Conservation (phyloP, 2,888 invertebrate genomes). For the Eubasilissa splendida region DNA sequence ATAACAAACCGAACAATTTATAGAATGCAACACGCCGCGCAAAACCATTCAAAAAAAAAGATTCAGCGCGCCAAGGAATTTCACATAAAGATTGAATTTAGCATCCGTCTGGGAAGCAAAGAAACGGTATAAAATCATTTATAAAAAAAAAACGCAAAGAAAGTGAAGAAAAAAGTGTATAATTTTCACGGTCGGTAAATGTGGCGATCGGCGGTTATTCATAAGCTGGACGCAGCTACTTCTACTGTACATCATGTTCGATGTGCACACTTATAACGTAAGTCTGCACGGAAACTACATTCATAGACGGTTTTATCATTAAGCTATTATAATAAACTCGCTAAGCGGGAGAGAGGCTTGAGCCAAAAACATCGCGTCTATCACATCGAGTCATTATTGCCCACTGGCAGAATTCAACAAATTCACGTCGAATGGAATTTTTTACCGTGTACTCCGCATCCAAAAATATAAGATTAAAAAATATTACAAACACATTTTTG, state of each 20-base stretch:
- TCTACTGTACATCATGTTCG: background rate
- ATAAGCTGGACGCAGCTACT: background rate
- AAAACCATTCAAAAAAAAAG: background rate
- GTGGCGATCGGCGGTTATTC: background rate
- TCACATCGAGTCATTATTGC: too few species aligned
- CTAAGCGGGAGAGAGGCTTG: too few species aligned
- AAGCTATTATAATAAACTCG: too few species aligned
- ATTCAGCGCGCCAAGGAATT: constrained; percentile 3
- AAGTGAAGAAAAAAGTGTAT: constrained; percentile 32
- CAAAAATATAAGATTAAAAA: too few species aligned
- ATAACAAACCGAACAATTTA: background rate
- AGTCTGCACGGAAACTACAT: too few species aligned
- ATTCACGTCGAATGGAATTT: too few species aligned
- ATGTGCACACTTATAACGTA: too few species aligned
- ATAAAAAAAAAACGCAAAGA: constrained; percentile 10
- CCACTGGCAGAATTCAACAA: too few species aligned
- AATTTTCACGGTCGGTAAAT: constrained; percentile 28
- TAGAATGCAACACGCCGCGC: background rate
- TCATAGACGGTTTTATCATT: too few species aligned
- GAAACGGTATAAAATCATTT: constrained; percentile 20
- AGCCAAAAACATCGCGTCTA: too few species aligned
- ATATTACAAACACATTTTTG: too few species aligned
- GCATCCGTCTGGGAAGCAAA: constrained; percentile 3
- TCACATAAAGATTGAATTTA: constrained; percentile 3
- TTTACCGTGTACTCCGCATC: too few species aligned